A percentile compares a stretch with the other conserved stretches of the same genome.
Evolutionary conservation across 2,113 vertebrate genomes (phyloP).

Genomic region (Eretmodus cyanostictus): DNA sequence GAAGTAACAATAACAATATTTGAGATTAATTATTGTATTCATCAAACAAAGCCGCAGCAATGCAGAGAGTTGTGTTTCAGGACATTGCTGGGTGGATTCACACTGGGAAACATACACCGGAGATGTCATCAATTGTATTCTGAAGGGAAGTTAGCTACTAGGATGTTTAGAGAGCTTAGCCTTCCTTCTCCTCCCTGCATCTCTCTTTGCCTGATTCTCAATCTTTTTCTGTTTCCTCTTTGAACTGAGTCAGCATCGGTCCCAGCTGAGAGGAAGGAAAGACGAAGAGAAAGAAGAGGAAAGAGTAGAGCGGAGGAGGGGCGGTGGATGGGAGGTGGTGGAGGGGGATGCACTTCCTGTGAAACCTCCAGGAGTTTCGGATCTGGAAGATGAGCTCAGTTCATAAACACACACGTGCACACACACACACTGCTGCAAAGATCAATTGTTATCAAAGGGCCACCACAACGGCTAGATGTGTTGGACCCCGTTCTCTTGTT

Average conservation of each 20-base stretch:
- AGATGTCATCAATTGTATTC: neutral
- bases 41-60: neutral
- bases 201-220: neutral
- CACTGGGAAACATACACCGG: neutral
- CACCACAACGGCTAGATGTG: neutral
- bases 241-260: neutral
- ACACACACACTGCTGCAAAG: neutral
- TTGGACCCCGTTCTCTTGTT: neutral
- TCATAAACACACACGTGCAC: neutral
- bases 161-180: constrained; percentile 20
- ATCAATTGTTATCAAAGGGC: neutral
- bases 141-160: neutral
- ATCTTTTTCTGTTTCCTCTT: neutral
- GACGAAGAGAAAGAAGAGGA: neutral
- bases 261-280: constrained; percentile 24
- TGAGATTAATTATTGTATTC: neutral
- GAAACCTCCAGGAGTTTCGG: neutral
- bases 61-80: neutral
- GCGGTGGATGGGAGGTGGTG: neutral
- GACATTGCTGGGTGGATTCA: neutral
- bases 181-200: neutral
- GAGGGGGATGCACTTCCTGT: neutral
- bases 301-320: neutral
- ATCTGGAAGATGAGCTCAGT: neutral
- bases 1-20: neutral